Conservation (phyloP, 2,888 invertebrate species). For the Autographa gamma region DNA sequence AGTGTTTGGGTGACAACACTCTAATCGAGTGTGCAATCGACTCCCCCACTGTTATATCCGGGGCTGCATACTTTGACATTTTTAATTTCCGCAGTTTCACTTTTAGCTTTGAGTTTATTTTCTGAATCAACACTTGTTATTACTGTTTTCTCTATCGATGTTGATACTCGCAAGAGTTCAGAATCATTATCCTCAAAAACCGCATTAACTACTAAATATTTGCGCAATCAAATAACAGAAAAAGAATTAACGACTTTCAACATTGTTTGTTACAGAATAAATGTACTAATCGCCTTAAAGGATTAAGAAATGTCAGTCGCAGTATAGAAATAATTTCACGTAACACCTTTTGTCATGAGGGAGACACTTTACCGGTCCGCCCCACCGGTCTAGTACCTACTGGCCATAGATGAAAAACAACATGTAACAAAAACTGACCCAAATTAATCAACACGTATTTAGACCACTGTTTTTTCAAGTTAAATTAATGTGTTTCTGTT, state of each 20-base stretch:
- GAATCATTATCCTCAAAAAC: not conserved
- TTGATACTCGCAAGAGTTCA: not conserved
- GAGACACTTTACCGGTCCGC: constrained; percentile 36
- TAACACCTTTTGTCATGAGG: constrained; percentile 61
- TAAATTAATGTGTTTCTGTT: constrained; percentile 43
- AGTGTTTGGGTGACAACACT: constrained; percentile 76
- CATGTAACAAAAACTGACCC: constrained; percentile 59
- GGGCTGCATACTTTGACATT: constrained; percentile 57
- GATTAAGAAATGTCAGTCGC: constrained; percentile 57
- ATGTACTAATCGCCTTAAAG: constrained; percentile 24
- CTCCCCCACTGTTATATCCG: constrained; percentile 59
- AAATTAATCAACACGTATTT: constrained; percentile 66
- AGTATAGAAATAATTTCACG: constrained; percentile 68
- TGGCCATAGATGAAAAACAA: constrained; percentile 42
- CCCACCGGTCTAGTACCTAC: constrained; percentile 42
- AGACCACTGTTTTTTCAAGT: constrained; percentile 54
- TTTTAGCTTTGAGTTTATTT: constrained; percentile 15
- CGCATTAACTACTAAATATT: not conserved
- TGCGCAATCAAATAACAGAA: not conserved
- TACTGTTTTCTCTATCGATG: not conserved
- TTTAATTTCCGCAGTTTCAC: constrained; percentile 52
- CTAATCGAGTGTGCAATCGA: constrained; percentile 72
- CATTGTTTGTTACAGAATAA: constrained; percentile 3
- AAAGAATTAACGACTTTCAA: not conserved
- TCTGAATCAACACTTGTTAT: not conserved